Percentiles rank a stretch among this genome's conserved stretches.
Conservation (phyloP, 1,140 invertebrate species). For the Drosophila hydei region DNA sequence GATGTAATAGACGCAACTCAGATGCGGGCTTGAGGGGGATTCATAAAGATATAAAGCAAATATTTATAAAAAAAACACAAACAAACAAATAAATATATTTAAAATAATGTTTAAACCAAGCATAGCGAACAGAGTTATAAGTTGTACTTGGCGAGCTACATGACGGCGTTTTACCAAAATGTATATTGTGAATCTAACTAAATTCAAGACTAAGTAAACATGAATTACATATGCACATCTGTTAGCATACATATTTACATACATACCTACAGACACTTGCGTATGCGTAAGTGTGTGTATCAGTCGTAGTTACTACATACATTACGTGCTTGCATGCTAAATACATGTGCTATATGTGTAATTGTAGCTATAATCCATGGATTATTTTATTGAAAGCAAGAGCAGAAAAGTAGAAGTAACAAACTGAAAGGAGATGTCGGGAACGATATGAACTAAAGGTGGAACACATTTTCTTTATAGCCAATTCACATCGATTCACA, state of each 20-base stretch:
- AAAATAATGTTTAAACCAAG: slow-evolving; percentile 20
- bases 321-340: slow-evolving; percentile 35
- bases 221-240: slow-evolving; percentile 22
- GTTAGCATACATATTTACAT: neutral
- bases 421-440: slow-evolving; percentile 12
- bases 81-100: slow-evolving; percentile 24
- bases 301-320: slow-evolving; percentile 51
- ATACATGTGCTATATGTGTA: slow-evolving; percentile 35
- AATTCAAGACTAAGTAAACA: slow-evolving; percentile 73
- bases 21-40: slow-evolving; percentile 17
- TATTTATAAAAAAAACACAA: slow-evolving; percentile 11
- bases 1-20: slow-evolving; percentile 11
- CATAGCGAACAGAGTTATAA: slow-evolving; percentile 57
- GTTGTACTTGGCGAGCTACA: slow-evolving; percentile 63
- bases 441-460: slow-evolving; percentile 28
- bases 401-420: slow-evolving; percentile 33
- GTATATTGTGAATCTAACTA: slow-evolving; percentile 56
- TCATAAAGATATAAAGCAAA: slow-evolving; percentile 21
- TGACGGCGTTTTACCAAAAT: slow-evolving; percentile 67
- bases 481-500: slow-evolving; percentile 30
- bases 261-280: slow-evolving; percentile 32
- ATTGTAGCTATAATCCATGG: slow-evolving; percentile 44
- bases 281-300: slow-evolving; percentile 14
- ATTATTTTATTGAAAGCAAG: slow-evolving; percentile 32
- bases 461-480: slow-evolving; percentile 27